These are phyloP conservation scores for Vespertilio murinus DNA, from an alignment of 2,797 vertebrate genomes.

Conservation along the genomic window DNA sequence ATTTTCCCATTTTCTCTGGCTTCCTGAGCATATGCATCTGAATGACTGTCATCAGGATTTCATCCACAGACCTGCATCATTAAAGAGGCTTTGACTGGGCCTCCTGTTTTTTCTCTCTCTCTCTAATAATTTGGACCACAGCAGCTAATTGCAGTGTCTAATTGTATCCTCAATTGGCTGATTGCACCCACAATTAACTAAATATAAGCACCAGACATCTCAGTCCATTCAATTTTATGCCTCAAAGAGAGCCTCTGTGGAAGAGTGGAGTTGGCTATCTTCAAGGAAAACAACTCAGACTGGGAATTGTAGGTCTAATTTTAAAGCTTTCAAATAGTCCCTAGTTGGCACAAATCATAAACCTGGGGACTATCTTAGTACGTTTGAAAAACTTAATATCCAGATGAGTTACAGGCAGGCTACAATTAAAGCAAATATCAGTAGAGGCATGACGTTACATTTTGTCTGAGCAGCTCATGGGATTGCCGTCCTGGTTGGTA, in stretches of 20 bases:
- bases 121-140: conserved; percentile 71
- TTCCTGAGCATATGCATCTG: conserved; percentile 20
- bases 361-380: conserved; percentile 33
- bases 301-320: conserved; percentile 51
- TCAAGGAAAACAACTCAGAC: conserved; percentile 61
- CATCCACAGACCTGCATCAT: conserved; percentile 58
- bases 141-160: conserved; percentile 73
- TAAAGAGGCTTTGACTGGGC: conserved; percentile 56
- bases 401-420: conserved; percentile 21
- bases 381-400: conserved; percentile 28
- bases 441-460: conserved; percentile 12
- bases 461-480: conserved; percentile 56
- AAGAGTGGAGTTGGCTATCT: conserved; percentile 47
- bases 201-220: conserved; percentile 67
- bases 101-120: conserved; percentile 50
- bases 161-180: conserved; percentile 79
- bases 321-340: conserved; percentile 62
- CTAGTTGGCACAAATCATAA: conserved; percentile 45
- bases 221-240: conserved; percentile 75
- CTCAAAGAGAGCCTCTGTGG: conserved; percentile 58
- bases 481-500: conserved; percentile 37
- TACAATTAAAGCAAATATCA: conserved; percentile 27
- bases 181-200: conserved; percentile 78
- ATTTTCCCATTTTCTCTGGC: conserved; percentile 22
- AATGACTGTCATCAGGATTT: conserved; percentile 59